Evolutionary conservation across 2,888 invertebrate species (phyloP).

Genomic region (Carabus problematicus): DNA sequence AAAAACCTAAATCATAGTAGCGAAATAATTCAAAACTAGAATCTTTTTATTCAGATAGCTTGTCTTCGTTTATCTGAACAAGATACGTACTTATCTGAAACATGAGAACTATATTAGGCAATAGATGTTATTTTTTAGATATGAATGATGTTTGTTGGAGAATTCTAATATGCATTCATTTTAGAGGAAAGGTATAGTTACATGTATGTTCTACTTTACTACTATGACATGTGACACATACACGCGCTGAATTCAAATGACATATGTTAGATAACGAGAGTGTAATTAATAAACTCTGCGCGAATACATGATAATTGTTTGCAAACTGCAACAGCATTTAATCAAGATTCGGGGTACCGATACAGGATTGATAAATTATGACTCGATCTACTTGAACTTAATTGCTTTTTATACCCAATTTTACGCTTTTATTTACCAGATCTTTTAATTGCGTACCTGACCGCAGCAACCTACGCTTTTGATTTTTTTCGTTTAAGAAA

Average conservation of each 20-base stretch:
- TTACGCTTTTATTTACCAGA: neutral
- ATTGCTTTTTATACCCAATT: slow-evolving; percentile 1
- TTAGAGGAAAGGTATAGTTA: too few relatives aligned
- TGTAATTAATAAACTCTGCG: slow-evolving; percentile 32
- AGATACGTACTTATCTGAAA: too few relatives aligned
- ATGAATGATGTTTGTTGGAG: too few relatives aligned
- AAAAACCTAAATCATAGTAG: too few relatives aligned
- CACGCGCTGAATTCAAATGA: slow-evolving; percentile 33
- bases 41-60: too few relatives aligned
- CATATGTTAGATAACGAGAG: slow-evolving; percentile 18
- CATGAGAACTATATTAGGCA: too few relatives aligned
- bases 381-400: slow-evolving; percentile 3
- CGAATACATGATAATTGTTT: slow-evolving; percentile 21
- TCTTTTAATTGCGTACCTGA: slow-evolving; percentile 5
- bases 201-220: slow-evolving; percentile 3
- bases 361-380: slow-evolving; percentile 1
- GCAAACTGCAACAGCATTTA: slow-evolving; percentile 5
- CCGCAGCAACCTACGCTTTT: neutral
- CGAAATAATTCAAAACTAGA: too few relatives aligned
- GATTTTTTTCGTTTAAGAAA: neutral
- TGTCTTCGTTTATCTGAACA: too few relatives aligned
- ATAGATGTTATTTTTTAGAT: too few relatives aligned
- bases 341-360: slow-evolving; percentile 25
- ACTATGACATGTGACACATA: slow-evolving; percentile 5
- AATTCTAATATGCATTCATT: too few relatives aligned